Evolutionary conservation across 2,888 invertebrate species (phyloP).

Genomic region (Teinopalpus imperialis): DNA sequence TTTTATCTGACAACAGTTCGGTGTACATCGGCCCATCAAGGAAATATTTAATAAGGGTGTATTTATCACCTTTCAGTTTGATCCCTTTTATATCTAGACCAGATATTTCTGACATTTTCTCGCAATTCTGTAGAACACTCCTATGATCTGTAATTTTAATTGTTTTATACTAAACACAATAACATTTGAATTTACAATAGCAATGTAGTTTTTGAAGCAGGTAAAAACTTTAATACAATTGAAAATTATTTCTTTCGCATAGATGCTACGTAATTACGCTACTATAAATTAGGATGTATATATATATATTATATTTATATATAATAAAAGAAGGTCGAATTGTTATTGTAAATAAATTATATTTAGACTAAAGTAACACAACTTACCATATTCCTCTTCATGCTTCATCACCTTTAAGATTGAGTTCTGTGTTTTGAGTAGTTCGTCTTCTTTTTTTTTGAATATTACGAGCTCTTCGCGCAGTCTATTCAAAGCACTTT

Average conservation of each 20-base stretch:
- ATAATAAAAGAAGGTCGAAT: no score
- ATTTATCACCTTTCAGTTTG: constrained; percentile 53
- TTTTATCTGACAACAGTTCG: constrained; percentile 47
- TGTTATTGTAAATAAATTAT: not conserved
- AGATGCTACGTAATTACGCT: no score
- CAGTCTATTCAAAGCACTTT: constrained; percentile 49
- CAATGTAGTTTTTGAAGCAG: no score
- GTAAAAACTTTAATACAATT: no score
- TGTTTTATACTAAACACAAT: no score
- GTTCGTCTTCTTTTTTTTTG: constrained; percentile 43
- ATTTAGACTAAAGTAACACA: not conserved
- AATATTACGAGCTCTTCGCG: constrained; percentile 51
- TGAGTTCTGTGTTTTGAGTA: constrained; percentile 59
- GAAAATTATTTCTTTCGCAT: no score
- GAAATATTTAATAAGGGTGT: constrained; percentile 56
- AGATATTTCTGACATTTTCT: constrained; percentile 58
- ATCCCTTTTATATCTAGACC: constrained; percentile 56
- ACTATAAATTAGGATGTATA: no score
- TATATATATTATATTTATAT: no score
- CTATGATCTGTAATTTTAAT: constrained; percentile 46
- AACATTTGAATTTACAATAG: no score
- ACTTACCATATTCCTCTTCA: constrained; percentile 54
- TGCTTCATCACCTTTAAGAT: constrained; percentile 63
- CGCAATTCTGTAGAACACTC: constrained; percentile 47
- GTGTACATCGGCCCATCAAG: constrained; percentile 54